Base-by-base conservation (phyloP, 2,797 vertebrate species). In the Apogon talboti region DNA sequence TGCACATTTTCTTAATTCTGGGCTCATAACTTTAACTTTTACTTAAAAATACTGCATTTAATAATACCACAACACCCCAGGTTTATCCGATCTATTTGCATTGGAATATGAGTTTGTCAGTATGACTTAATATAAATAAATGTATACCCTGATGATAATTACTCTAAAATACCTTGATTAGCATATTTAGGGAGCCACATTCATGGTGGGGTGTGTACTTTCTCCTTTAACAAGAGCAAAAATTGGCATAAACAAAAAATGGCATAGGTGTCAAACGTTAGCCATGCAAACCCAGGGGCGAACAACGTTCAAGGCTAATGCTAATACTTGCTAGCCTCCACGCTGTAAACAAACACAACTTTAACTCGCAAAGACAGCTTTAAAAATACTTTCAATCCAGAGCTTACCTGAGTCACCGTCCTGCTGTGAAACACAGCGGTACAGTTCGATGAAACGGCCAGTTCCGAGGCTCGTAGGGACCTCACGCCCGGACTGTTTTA, bases 371-470 rank as follows among this genome's bases (percentile, higher is more conserved):
- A 5, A 13, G 0, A 1, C 4, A 28, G 9, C 7, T 8, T 0
- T 2, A 1, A 0, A 4, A 0, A 0, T 45, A 0, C 1, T 12
- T 38, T 33, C 0, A 2, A 33, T 11, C 16, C 1, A 15, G 0
- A 21, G 2, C 77, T 84, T 64, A 81, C 84, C 81, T 59, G 15
- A 14, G 13, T 2, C 8, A 7, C 18, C 40, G 15, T 33, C 6
- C 16, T 14, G 24, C 1, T 5, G 18, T 7, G 1, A 28, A 40
- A 6, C 19, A 4, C 33, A 14, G 8, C 21, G 19, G 14, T 4
- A 11, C 6, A 14, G 21, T 1, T 7, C 6, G 1, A 1, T 7
- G 14, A 7, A 8, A 10, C 0, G 2, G 16, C 1, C 18, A 41
- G 6, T 54, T 67, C 68, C 66, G 62, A 10, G 49, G 4, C 0